phyloP scores from a whole-genome alignment of 2,113 vertebrate species.

The Myotis davidii region DNA sequence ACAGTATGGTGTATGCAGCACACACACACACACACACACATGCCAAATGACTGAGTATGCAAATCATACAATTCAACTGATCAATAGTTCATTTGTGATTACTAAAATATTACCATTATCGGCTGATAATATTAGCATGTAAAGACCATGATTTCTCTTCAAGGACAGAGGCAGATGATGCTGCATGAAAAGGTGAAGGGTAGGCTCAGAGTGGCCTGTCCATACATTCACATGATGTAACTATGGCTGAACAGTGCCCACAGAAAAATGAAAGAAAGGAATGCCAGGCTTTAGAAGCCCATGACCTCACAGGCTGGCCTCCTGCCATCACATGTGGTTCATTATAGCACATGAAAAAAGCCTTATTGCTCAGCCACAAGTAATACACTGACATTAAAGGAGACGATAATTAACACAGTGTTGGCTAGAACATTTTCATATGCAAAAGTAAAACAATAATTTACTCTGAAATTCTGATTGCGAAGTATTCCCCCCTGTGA shows the following conservation, averaged over 20 bases:
- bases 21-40: background rate
- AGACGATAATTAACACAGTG: conserved; percentile 66
- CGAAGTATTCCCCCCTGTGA: conserved; percentile 53
- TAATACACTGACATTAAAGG: conserved; percentile 43
- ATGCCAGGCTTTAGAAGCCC: background rate
- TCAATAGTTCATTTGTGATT: background rate
- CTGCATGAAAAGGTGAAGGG: background rate
- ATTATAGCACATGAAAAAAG: conserved; percentile 58
- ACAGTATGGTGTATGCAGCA: background rate
- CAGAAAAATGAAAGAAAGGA: background rate
- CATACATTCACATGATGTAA: background rate
- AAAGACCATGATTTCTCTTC: background rate
- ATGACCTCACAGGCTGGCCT: background rate
- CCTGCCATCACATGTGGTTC: conserved; percentile 48
- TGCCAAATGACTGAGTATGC: background rate
- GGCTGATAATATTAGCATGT: background rate
- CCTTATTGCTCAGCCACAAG: conserved; percentile 73
- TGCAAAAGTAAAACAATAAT: conserved; percentile 79
- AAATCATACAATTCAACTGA: background rate
- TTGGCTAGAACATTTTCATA: conserved; percentile 64
- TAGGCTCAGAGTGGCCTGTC: background rate
- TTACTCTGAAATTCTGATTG: conserved; percentile 70
- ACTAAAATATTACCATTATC: background rate
- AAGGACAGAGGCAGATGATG: background rate
- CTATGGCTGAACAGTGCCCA: background rate